Conservation (phyloP, 1,140 invertebrate species). For the Melipona quadrifasciata region DNA sequence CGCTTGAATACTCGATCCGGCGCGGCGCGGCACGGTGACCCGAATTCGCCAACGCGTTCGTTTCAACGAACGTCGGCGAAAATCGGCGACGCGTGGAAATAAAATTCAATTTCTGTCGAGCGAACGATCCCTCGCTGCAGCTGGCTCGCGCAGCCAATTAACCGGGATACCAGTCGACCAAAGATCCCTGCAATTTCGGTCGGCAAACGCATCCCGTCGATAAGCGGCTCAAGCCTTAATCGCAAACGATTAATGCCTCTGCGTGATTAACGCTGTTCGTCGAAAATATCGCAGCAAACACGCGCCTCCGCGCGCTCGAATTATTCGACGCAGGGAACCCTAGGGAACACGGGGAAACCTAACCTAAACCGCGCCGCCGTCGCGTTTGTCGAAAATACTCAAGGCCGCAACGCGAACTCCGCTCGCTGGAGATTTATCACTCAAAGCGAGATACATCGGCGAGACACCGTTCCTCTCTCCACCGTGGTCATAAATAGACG, state of each 20-base stretch:
- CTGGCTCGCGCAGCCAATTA: neutral
- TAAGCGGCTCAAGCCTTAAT: neutral
- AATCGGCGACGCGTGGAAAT: conserved; percentile 19
- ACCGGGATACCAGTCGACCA: neutral
- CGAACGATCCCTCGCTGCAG: neutral
- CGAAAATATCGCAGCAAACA: neutral
- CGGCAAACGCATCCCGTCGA: neutral
- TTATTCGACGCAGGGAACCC: neutral
- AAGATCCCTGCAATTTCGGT: neutral
- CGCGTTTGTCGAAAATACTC: neutral
- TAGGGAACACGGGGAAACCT: too few relatives aligned
- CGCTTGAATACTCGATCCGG: neutral
- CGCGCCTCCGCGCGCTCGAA: neutral
- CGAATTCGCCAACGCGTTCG: neutral
- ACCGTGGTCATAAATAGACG: neutral
- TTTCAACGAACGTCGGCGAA: neutral
- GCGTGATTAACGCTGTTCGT: neutral
- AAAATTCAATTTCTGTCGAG: conserved; percentile 21
- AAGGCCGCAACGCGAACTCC: too few relatives aligned
- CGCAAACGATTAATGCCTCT: neutral
- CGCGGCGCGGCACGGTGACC: neutral
- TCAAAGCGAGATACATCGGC: neutral
- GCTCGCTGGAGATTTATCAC: conserved; percentile 22
- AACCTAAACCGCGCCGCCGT: neutral
- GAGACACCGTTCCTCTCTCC: neutral